Conservation (phyloP, 1,140 invertebrate species). For the Diprion similis region DNA sequence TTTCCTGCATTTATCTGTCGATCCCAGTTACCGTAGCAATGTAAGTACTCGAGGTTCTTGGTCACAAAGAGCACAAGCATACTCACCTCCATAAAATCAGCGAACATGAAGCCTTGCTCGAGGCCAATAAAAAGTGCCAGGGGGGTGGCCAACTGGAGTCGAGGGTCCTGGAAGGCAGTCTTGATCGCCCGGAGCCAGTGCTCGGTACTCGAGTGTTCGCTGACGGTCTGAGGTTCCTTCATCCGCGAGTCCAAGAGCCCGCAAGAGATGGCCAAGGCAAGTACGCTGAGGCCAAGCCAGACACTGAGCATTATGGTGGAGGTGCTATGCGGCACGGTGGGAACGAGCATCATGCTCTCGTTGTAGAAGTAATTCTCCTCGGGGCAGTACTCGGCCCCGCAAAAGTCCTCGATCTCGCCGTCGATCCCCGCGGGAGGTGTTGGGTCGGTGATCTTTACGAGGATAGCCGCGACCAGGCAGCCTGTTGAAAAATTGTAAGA, state of each 20-base stretch:
- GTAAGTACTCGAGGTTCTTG: no score
- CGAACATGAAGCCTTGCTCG: slow-evolving; percentile 77
- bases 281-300: slow-evolving; percentile 64
- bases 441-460: slow-evolving; percentile 46
- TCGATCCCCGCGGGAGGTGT: slow-evolving; percentile 23
- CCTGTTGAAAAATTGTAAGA: slow-evolving; percentile 31
- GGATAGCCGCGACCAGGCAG: slow-evolving; percentile 47
- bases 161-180: slow-evolving; percentile 58
- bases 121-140: slow-evolving; percentile 75
- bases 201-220: slow-evolving; percentile 39
- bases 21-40: no score
- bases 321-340: slow-evolving; percentile 54
- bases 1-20: no score
- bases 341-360: slow-evolving; percentile 48
- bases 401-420: slow-evolving; percentile 43
- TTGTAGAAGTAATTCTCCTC: slow-evolving; percentile 43
- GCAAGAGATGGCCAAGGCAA: slow-evolving; percentile 63
- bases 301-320: slow-evolving; percentile 60
- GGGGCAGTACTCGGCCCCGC: slow-evolving; percentile 51
- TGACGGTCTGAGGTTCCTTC: slow-evolving; percentile 51
- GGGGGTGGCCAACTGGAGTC: slow-evolving; percentile 68
- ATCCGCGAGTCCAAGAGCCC: slow-evolving; percentile 61
- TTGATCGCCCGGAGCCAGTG: slow-evolving; percentile 50
- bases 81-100: slow-evolving; percentile 73
- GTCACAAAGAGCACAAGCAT: neutral